Evolutionary conservation across 1,140 invertebrate species (phyloP).

Genomic region (Pseudachorutes palmiensis): DNA sequence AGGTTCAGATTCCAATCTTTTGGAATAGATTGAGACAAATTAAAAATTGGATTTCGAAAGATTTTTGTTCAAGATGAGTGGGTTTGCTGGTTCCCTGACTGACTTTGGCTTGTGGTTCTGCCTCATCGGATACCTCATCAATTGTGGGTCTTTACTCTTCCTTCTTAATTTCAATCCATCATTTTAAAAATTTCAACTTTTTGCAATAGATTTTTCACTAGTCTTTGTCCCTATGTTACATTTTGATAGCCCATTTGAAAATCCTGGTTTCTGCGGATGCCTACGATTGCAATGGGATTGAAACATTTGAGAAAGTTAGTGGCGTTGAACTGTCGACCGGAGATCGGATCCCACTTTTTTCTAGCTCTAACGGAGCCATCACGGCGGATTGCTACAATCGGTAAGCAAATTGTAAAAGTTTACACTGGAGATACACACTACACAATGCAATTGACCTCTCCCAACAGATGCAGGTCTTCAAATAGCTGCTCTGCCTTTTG

Average conservation of each 20-base stretch:
- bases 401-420: conserved; percentile 2
- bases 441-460: neutral
- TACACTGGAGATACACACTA: neutral
- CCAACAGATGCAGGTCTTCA: conserved; percentile 30
- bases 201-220: no score
- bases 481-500: conserved; percentile 37
- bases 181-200: neutral
- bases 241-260: no score
- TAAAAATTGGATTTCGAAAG: neutral
- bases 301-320: conserved; percentile 40
- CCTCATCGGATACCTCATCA: neutral
- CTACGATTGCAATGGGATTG: conserved; percentile 30
- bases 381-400: conserved; percentile 44
- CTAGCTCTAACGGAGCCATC: conserved; percentile 40
- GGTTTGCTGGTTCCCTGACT: neutral
- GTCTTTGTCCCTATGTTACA: no score
- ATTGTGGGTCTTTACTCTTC: neutral
- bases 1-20: neutral
- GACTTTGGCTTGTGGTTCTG: neutral
- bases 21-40: neutral
- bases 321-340: conserved; percentile 37
- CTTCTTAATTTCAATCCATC: no score
- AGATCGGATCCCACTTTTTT: conserved; percentile 40
- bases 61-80: neutral
- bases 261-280: neutral